phyloP scores from a whole-genome alignment of 2,113 vertebrate genomes.

The Megaceryle maxima region DNA sequence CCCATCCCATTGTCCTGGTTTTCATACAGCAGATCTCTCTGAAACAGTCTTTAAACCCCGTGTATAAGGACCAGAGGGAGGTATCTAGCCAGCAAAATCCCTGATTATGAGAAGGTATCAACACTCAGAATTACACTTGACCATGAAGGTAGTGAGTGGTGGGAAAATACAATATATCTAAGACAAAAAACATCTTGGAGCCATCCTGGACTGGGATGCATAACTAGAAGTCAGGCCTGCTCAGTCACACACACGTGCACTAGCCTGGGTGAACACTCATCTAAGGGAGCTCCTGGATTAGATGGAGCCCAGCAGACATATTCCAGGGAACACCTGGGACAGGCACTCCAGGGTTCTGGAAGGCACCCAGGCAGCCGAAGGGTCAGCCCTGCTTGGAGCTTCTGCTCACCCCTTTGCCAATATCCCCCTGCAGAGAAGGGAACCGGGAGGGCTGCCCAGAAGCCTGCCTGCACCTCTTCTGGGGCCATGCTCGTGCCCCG shows the following conservation, averaged over 20 bases:
- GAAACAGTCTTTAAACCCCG: background rate
- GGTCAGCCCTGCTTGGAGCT: background rate
- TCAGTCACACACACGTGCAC: fast-evolving
- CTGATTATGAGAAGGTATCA: background rate
- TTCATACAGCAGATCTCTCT: background rate
- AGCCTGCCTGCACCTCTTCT: background rate
- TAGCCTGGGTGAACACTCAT: background rate
- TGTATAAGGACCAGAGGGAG: fast-evolving
- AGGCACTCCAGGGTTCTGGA: background rate
- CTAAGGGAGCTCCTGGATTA: background rate
- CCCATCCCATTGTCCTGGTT: background rate
- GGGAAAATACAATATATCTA: background rate
- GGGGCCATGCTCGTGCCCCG: fast-evolving
- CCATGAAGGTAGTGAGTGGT: fast-evolving
- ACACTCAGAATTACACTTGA: fast-evolving
- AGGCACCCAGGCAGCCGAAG: background rate
- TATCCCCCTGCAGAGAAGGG: background rate
- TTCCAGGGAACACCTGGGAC: background rate
- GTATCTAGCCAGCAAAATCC: background rate
- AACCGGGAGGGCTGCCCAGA: background rate
- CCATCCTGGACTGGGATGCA: too few relatives aligned
- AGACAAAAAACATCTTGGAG: background rate
- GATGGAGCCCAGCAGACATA: background rate
- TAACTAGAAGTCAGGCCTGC: background rate
- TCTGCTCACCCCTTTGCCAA: background rate